phyloP scores from a whole-genome alignment of 2,797 vertebrate genomes.

The Chelidonichthys spinosus region DNA sequence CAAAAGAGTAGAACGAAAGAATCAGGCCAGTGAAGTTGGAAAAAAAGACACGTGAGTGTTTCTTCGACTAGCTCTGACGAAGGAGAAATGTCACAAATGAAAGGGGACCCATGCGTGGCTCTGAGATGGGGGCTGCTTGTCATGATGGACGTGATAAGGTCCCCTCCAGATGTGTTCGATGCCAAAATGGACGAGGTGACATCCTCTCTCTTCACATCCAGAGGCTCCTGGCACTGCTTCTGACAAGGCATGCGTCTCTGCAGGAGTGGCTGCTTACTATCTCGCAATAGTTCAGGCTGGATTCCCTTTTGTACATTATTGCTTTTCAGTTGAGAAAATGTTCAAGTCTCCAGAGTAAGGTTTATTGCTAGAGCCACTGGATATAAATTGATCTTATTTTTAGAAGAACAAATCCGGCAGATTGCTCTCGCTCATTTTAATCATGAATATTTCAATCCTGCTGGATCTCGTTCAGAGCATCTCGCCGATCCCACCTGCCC shows the following conservation, averaged over 20 bases:
- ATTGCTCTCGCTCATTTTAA: slow-evolving; percentile 1
- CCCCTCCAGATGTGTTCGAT: slow-evolving; percentile 39
- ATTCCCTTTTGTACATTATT: slow-evolving; percentile 39
- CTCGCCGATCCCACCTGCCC: slow-evolving; percentile 19
- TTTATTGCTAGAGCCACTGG: slow-evolving; percentile 10
- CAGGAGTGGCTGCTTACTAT: slow-evolving; percentile 58
- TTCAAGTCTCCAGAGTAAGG: slow-evolving; percentile 21
- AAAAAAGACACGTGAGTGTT: slow-evolving; percentile 34
- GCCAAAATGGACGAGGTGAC: slow-evolving; percentile 42
- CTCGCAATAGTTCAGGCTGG: slow-evolving; percentile 40
- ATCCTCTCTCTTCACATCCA: slow-evolving; percentile 24
- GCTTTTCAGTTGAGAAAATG: slow-evolving; percentile 35
- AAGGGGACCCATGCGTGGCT: slow-evolving; percentile 37
- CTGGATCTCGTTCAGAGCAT: slow-evolving; percentile 34
- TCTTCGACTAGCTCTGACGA: slow-evolving; percentile 49
- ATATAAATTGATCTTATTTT: slow-evolving; percentile 19
- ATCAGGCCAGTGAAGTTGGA: slow-evolving; percentile 20
- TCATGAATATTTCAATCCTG: slow-evolving; percentile 20
- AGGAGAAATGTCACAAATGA: slow-evolving; percentile 49
- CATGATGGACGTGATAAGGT: slow-evolving; percentile 41
- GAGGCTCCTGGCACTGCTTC: slow-evolving; percentile 29
- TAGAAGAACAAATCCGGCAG: slow-evolving; percentile 5
- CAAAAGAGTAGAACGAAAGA: slow-evolving; percentile 49
- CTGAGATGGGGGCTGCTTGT: slow-evolving; percentile 23
- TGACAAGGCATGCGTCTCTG: slow-evolving; percentile 59